These are phyloP conservation scores for Tholera decimalis DNA, from an alignment of 2,888 invertebrate genomes.

Conservation along the genomic window DNA sequence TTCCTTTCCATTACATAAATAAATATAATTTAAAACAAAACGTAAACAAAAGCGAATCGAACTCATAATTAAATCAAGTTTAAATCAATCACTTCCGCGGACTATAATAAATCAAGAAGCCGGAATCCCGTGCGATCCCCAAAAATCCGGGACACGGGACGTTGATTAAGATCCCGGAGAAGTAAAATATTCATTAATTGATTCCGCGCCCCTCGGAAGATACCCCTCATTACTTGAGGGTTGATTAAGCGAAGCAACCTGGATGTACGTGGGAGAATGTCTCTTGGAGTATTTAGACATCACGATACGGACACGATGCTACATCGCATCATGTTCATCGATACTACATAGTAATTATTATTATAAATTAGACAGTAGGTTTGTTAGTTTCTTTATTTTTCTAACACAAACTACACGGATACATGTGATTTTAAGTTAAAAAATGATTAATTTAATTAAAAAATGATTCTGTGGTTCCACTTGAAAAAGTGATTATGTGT, in stretches of 20 bases:
- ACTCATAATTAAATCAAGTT: constrained; percentile 80
- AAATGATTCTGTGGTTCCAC: too few species aligned
- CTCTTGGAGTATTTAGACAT: constrained; percentile 62
- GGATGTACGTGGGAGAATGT: constrained; percentile 81
- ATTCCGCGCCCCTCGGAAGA: constrained; percentile 83
- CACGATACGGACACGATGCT: constrained; percentile 57
- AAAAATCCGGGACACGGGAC: constrained; percentile 87
- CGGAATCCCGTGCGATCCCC: constrained; percentile 79
- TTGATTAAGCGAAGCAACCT: constrained; percentile 88
- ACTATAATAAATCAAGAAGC: constrained; percentile 81
- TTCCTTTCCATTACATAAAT: constrained; percentile 28
- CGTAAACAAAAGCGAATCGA: constrained; percentile 62
- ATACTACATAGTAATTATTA: too few species aligned
- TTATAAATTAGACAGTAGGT: too few species aligned
- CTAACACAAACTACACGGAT: too few species aligned
- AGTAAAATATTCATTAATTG: constrained; percentile 90
- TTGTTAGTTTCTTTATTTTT: too few species aligned
- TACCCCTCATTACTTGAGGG: constrained; percentile 88
- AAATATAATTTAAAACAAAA: constrained; percentile 52
- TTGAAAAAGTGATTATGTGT: too few species aligned
- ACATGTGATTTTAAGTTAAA: too few species aligned
- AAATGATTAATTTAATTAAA: too few species aligned
- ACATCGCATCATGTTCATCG: constrained; percentile 10
- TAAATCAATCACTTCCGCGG: constrained; percentile 80
- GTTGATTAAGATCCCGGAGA: constrained; percentile 87